These are phyloP conservation scores for Melopsittacus undulatus DNA, from an alignment of 2,797 vertebrate genomes.

Conservation along the genomic window DNA sequence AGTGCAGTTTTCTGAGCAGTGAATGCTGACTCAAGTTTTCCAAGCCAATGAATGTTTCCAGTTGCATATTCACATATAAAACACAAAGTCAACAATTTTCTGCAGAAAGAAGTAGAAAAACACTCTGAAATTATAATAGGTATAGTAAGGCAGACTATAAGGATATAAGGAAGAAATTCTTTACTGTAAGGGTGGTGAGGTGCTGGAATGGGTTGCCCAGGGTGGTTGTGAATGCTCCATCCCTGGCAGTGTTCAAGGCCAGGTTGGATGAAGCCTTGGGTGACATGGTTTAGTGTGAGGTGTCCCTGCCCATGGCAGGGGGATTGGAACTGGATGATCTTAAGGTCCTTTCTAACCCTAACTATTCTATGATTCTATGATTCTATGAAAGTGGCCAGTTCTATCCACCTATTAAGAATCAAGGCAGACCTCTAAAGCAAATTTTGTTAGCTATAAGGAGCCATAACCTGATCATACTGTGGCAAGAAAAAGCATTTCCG, in stretches of 20 bases:
- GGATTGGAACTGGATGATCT: too few relatives aligned
- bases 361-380: too few relatives aligned
- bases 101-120: neutral
- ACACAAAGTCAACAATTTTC: neutral
- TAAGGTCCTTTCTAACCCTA: too few relatives aligned
- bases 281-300: too few relatives aligned
- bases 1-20: neutral
- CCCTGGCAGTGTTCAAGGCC: too few relatives aligned
- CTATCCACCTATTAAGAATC: neutral
- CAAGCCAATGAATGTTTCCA: neutral
- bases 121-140: neutral
- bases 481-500: neutral
- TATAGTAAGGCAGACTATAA: neutral
- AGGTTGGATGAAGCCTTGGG: too few relatives aligned
- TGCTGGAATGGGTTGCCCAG: too few relatives aligned
- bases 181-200: too few relatives aligned
- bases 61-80: neutral
- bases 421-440: neutral
- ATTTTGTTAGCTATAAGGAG: neutral
- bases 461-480: neutral
- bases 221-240: too few relatives aligned
- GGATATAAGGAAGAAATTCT: too few relatives aligned
- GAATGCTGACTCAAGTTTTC: neutral
- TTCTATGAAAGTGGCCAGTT: fast-evolving
- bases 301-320: too few relatives aligned